Base-by-base conservation (phyloP, 2,888 invertebrate species). In the Athripsodes cinereus region DNA sequence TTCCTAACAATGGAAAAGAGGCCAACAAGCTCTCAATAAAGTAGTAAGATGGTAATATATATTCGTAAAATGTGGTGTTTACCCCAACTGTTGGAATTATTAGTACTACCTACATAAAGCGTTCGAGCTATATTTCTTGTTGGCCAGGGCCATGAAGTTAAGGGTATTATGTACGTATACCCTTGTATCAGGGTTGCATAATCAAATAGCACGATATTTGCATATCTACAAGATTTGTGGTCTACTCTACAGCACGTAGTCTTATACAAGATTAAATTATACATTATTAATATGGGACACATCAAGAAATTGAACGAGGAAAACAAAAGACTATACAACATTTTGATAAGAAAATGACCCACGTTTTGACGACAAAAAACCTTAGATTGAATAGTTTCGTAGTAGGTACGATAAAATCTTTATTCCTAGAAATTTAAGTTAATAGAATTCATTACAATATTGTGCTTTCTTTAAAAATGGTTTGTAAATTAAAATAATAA, bases 211-310 rank as follows among this genome's bases (percentile, higher is more conserved):
- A 59, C 44, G 31, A 46, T 50, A 63, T 63, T 63, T 61, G 60
- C 62, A 63, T 63, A 63, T 63, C 61, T 57, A 59, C 59, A 63
- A 63, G 62, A 63, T 63, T 63, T 62, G 62, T 58, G 52, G 56
- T 20, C 40, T 40, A 40, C 40, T 3, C 3, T 8, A 13, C 8
- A 40, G 13, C 40, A 40, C 18, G 54, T 31, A 56, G 54, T 22
- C 47, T 20, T 55, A 59, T 40, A 40, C 40, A 13, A 40, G 40
- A 40, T 40, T 40, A 40, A 40, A 40, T 40, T n/a, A 13, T 26
- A 26, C 26, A 26, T 26, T 40, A 40, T 40, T 16, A 40, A 40
- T 40, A 40, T 19, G 48, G 19, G 26, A 26, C 50, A 26, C 10
- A 5, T 8, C 22, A 48, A 48, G 5, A 18, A 19, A 48, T 18